Percentiles rank a stretch among this genome's conserved stretches.
Conservation (phyloP, 2,888 invertebrate species). For the Byasa hedistus region DNA sequence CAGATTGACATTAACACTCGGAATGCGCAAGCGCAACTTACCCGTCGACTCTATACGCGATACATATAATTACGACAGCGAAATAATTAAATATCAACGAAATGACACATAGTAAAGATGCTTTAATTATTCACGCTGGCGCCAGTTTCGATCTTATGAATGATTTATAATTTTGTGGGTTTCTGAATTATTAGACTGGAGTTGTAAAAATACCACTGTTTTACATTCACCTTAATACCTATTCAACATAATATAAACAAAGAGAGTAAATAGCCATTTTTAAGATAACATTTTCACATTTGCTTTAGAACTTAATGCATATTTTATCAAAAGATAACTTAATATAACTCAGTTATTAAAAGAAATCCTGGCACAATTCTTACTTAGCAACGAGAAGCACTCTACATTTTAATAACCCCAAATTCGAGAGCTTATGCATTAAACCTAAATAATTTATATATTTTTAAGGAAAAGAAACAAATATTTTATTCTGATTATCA, state of each 20-base stretch:
- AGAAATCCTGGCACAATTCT: too few species aligned
- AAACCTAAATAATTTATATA: not conserved
- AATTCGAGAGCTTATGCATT: not conserved
- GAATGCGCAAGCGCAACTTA: conserved; percentile 16
- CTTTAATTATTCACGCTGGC: conserved; percentile 6
- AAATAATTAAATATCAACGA: conserved; percentile 22
- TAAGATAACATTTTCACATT: not conserved
- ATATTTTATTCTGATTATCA: too few species aligned
- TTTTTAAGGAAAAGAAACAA: not conserved
- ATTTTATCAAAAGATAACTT: too few species aligned
- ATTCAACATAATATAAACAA: not conserved
- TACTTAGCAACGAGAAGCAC: too few species aligned
- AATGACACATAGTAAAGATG: conserved; percentile 21
- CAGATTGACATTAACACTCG: conserved; percentile 23
- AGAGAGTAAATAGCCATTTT: not conserved
- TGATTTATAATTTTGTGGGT: conserved; percentile 1
- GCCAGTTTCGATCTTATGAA: conserved; percentile 4
- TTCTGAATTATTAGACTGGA: not conserved
- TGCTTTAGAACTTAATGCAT: too few species aligned
- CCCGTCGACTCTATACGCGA: conserved; percentile 2
- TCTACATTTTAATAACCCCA: too few species aligned
- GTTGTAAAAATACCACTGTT: not conserved
- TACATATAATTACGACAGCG: conserved; percentile 21
- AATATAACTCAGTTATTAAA: too few species aligned
- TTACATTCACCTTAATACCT: not conserved